A percentile compares a stretch with the other conserved stretches of the same genome.
Conservation (phyloP, 2,888 invertebrate genomes). For the Lucinisca nassula region DNA sequence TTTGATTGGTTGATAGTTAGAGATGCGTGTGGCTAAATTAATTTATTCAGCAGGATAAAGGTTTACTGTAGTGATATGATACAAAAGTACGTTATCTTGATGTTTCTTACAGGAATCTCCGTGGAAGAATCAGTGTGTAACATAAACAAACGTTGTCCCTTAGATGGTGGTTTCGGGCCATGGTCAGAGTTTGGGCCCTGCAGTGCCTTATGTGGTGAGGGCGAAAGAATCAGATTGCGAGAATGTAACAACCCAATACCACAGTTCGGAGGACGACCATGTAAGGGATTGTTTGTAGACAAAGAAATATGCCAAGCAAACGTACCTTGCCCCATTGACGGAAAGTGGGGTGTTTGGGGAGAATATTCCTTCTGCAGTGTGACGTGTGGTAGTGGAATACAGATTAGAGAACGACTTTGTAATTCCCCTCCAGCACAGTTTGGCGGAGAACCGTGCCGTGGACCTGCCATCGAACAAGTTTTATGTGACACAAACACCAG, state of each 20-base stretch:
- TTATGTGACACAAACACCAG: constrained; percentile 22
- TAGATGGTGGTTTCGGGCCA: constrained; percentile 29
- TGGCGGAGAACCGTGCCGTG: constrained; percentile 33
- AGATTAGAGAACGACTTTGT: constrained; percentile 29
- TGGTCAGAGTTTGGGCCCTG: constrained; percentile 36
- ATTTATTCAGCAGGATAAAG: too few relatives aligned
- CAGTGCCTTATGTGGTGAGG: constrained; percentile 25
- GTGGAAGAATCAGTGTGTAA: constrained; percentile 27
- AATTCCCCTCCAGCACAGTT: constrained; percentile 20
- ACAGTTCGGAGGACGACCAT: constrained; percentile 56
- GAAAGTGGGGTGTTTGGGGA: constrained; percentile 55
- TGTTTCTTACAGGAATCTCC: constrained; percentile 25
- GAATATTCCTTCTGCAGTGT: constrained; percentile 10
- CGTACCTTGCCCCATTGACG: constrained; percentile 55
- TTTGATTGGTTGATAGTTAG: too few relatives aligned
- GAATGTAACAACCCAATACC: constrained; percentile 60
- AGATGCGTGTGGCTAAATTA: too few relatives aligned
- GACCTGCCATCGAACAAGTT: constrained; percentile 6
- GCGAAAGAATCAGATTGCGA: constrained; percentile 32
- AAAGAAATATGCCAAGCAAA: constrained; percentile 44
- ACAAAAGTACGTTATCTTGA: too few relatives aligned
- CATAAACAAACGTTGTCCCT: constrained; percentile 17
- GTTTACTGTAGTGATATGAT: too few relatives aligned
- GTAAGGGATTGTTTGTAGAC: constrained; percentile 44
- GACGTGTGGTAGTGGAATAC: constrained; percentile 29